Percentiles rank a stretch among this genome's conserved stretches.
Evolutionary conservation across 1,140 invertebrate species (phyloP).

Genomic region (Bombus sylvicola): DNA sequence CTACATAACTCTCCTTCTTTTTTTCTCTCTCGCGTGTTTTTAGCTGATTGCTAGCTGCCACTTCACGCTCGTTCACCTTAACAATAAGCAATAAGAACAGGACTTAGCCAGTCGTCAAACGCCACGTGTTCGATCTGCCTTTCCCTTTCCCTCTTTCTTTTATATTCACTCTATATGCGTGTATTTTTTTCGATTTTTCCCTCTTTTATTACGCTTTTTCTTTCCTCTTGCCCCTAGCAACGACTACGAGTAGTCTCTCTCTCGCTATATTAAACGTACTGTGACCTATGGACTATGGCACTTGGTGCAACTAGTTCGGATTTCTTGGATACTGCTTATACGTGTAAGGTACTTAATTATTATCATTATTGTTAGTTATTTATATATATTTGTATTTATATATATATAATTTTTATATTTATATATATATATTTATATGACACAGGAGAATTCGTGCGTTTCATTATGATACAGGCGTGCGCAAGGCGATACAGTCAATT

Average conservation of each 20-base stretch:
- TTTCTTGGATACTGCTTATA: constrained; percentile 65
- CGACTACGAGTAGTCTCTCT: constrained; percentile 37
- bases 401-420: constrained; percentile 18
- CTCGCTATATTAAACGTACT: constrained; percentile 55
- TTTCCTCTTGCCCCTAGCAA: constrained; percentile 29
- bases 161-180: neutral
- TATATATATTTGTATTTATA: constrained; percentile 29
- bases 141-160: neutral
- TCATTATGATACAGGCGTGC: constrained; percentile 63
- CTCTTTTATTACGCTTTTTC: constrained; percentile 9
- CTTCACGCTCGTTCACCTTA: constrained; percentile 31
- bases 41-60: neutral
- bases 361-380: constrained; percentile 56
- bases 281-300: constrained; percentile 74
- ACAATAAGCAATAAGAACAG: constrained; percentile 41
- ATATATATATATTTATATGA: constrained; percentile 45
- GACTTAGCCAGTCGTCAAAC: constrained; percentile 24
- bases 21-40: neutral
- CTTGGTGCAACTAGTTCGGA: constrained; percentile 72
- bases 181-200: constrained; percentile 22
- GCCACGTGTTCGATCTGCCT: constrained; percentile 26
- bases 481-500: constrained; percentile 67
- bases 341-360: constrained; percentile 66
- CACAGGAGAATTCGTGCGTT: constrained; percentile 67
- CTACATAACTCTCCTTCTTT: constrained; percentile 8